phyloP scores from a whole-genome alignment of 2,888 invertebrate genomes.

The Isotomurus palustris region DNA sequence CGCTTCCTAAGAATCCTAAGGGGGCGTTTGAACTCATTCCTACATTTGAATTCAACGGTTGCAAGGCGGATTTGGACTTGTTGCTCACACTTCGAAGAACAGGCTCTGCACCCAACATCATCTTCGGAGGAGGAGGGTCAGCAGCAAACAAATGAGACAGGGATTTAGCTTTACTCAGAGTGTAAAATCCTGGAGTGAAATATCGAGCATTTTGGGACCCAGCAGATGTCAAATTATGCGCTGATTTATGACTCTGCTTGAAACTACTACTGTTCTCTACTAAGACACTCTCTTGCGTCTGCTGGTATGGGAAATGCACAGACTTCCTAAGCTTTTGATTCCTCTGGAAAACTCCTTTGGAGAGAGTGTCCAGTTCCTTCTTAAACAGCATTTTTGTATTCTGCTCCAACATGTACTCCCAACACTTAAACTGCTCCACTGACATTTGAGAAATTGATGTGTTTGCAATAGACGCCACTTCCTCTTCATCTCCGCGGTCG shows the following conservation, averaged over 20 bases:
- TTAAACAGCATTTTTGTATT: conserved; percentile 83
- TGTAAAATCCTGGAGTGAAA: conserved; percentile 39
- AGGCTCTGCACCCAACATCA: not conserved
- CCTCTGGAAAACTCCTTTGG: conserved; percentile 48
- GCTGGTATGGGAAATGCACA: conserved; percentile 41
- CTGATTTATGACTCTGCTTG: conserved; percentile 44
- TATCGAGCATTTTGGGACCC: not conserved
- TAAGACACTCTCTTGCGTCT: conserved; percentile 51
- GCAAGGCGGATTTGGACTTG: conserved; percentile 11
- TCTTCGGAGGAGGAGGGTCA: not conserved
- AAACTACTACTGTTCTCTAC: conserved; percentile 55
- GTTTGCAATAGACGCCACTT: conserved; percentile 41
- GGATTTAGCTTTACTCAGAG: conserved; percentile 41
- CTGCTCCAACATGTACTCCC: conserved; percentile 90
- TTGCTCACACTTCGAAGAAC: conserved; percentile 2
- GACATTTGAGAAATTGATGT: conserved; percentile 57
- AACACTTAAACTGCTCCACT: conserved; percentile 85
- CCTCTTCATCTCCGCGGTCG: conserved; percentile 30
- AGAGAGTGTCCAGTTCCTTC: conserved; percentile 76
- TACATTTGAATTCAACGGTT: conserved; percentile 14
- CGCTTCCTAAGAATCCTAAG: conserved; percentile 31
- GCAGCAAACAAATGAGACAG: conserved; percentile 36
- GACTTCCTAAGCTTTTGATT: conserved; percentile 43
- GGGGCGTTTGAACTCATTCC: conserved; percentile 11
- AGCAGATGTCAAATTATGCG: conserved; percentile 15